These are phyloP conservation scores for Polydrusus tereticollis DNA, from an alignment of 2,888 invertebrate genomes.

Conservation along the genomic window DNA sequence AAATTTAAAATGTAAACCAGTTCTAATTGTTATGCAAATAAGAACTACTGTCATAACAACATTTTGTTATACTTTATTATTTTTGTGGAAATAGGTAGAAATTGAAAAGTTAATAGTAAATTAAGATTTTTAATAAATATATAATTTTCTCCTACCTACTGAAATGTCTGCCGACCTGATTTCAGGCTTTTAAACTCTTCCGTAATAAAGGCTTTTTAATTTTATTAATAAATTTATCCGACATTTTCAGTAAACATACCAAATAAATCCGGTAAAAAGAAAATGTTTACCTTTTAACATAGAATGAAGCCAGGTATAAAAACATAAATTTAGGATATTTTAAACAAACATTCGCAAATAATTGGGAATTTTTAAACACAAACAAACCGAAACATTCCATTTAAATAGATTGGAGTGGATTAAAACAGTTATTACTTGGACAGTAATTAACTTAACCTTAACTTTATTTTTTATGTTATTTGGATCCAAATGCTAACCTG, in stretches of 20 bases:
- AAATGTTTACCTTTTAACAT: background rate
- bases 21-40: too few relatives aligned
- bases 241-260: background rate
- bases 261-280: background rate
- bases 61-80: too few relatives aligned
- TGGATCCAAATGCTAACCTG: too few relatives aligned
- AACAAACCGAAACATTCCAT: background rate
- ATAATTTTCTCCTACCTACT: background rate
- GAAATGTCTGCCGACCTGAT: background rate
- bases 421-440: background rate
- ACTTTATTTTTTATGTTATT: background rate
- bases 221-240: background rate
- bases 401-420: background rate
- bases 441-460: background rate
- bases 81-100: too few relatives aligned
- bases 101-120: too few relatives aligned
- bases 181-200: background rate
- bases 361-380: background rate
- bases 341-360: background rate
- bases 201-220: background rate
- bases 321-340: background rate
- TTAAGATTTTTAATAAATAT: too few relatives aligned
- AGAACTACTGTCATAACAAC: too few relatives aligned
- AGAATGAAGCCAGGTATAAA: background rate
- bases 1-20: too few relatives aligned